Evolutionary conservation across 2,888 invertebrate genomes (phyloP).

Genomic region (Leptarthrus brevirostris): DNA sequence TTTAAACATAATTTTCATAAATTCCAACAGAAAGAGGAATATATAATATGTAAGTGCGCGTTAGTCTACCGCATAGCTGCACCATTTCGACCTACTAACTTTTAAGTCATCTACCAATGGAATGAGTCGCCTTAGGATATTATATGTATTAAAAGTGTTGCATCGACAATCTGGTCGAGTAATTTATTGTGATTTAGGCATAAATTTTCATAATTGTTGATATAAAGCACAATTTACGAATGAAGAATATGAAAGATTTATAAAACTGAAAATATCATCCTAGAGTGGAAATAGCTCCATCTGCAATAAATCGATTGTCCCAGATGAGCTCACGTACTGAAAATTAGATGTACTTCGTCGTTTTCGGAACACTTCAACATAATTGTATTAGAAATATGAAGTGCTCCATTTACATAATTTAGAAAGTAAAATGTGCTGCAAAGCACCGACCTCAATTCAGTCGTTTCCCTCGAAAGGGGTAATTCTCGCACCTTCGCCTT

Average conservation of each 20-base stretch:
- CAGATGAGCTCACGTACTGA: not conserved
- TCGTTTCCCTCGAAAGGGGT: not conserved
- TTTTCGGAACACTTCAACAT: not conserved
- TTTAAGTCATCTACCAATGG: no score
- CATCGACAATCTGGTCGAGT: no score
- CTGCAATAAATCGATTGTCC: not conserved
- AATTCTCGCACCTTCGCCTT: not conserved
- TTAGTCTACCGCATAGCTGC: not conserved
- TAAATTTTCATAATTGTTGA: no score
- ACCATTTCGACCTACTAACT: not conserved
- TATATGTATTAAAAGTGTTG: no score
- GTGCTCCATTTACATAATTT: not conserved
- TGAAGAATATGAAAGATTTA: no score
- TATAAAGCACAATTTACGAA: no score
- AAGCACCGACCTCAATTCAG: not conserved
- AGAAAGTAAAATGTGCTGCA: not conserved
- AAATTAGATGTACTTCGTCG: not conserved
- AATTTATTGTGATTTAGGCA: no score
- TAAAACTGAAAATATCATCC: no score
- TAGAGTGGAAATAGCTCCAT: not conserved
- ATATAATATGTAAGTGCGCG: no score
- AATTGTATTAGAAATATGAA: not conserved
- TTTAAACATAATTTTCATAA: constrained; percentile 14
- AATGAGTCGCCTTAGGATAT: no score
- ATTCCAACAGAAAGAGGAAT: not conserved